Evolutionary conservation across 2,888 invertebrate genomes (phyloP).

Genomic region (Lucinisca nassula): DNA sequence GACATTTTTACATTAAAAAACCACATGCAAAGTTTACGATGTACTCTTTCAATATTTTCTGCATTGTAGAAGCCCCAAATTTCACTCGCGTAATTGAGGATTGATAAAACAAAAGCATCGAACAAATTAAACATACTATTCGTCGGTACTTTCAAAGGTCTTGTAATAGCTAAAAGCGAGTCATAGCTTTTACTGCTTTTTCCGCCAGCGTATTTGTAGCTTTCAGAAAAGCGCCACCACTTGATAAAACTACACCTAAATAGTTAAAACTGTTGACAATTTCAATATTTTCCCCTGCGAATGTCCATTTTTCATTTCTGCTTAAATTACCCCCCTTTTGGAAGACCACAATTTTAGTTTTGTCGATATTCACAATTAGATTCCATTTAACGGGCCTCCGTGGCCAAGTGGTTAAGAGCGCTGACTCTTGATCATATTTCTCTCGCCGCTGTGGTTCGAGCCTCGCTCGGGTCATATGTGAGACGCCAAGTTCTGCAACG

Average conservation of each 20-base stretch:
- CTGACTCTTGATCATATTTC: conserved; percentile 21
- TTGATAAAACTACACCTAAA: conserved; percentile 45
- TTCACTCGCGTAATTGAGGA: not conserved
- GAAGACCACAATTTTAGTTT: no score
- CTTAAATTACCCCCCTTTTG: no score
- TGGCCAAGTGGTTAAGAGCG: no score
- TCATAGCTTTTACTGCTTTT: not conserved
- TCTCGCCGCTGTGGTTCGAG: not conserved
- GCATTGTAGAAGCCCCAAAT: not conserved
- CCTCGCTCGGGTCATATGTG: no score
- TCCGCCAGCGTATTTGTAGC: not conserved
- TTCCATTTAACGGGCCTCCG: no score
- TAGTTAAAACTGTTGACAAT: conserved; percentile 38
- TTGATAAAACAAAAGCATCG: conserved; percentile 11
- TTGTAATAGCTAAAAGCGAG: not conserved
- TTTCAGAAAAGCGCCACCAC: not conserved
- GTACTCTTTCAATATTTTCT: conserved; percentile 7
- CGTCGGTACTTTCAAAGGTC: not conserved
- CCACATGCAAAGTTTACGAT: conserved; percentile 4
- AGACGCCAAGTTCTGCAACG: no score
- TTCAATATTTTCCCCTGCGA: conserved; percentile 38
- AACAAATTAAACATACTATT: not conserved
- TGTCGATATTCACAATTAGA: no score
- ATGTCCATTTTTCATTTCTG: conserved; percentile 44
- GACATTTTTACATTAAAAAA: not conserved